These are phyloP conservation scores for Sesia apiformis DNA, from an alignment of 2,888 invertebrate genomes.

Conservation along the genomic window DNA sequence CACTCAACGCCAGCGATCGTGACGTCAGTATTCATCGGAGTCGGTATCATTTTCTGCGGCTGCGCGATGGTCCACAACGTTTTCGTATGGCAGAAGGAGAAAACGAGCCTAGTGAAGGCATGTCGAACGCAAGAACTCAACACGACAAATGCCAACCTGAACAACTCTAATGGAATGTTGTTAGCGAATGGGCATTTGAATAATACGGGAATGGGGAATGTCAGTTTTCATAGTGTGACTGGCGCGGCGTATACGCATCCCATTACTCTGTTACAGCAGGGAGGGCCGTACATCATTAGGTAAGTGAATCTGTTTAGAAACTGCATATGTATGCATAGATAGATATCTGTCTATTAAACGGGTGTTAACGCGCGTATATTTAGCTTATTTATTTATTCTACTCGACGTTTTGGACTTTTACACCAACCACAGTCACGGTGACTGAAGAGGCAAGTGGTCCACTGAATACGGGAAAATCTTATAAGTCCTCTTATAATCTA, in stretches of 20 bases:
- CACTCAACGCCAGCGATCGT: slow-evolving; percentile 94
- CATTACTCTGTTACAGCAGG: slow-evolving; percentile 62
- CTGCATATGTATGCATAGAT: no score
- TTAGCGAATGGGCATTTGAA: slow-evolving; percentile 58
- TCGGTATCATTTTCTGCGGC: slow-evolving; percentile 93
- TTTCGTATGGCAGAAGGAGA: slow-evolving; percentile 94
- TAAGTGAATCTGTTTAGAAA: slow-evolving; percentile 16
- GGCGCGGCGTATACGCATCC: slow-evolving; percentile 46
- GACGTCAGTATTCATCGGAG: slow-evolving; percentile 90
- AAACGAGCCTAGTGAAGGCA: slow-evolving; percentile 86
- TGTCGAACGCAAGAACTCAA: slow-evolving; percentile 49
- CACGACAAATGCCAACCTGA: slow-evolving; percentile 30
- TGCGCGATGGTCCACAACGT: slow-evolving; percentile 96
- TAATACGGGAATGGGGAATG: slow-evolving; percentile 47
- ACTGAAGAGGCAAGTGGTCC: no score
- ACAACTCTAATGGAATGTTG: slow-evolving; percentile 51
- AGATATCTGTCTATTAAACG: no score
- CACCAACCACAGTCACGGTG: no score
- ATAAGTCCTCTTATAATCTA: no score
- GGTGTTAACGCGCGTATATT: no score
- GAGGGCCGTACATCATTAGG: slow-evolving; percentile 75
- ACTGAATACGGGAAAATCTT: no score
- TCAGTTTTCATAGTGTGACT: slow-evolving; percentile 59
- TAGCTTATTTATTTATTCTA: no score
- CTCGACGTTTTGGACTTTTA: no score